Conservation (phyloP, 2,113 vertebrate genomes). For the Lagopus muta region DNA sequence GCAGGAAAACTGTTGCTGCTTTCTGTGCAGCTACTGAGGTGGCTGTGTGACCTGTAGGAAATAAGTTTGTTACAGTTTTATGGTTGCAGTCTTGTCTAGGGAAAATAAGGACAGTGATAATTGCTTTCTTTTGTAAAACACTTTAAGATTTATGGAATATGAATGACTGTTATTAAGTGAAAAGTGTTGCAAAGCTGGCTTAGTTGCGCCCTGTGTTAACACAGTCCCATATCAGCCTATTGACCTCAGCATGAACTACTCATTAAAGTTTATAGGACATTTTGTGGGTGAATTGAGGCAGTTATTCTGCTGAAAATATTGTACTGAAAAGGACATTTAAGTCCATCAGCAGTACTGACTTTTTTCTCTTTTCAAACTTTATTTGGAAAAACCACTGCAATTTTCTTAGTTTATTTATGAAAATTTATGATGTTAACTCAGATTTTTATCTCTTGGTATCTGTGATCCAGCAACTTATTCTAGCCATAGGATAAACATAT, state of each 20-base stretch:
- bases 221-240: background rate
- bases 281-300: conserved; percentile 4
- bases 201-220: background rate
- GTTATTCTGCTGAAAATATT: conserved; percentile 21
- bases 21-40: background rate
- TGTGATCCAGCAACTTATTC: background rate
- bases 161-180: conserved; percentile 16
- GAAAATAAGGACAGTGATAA: conserved; percentile 43
- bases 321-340: background rate
- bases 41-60: background rate
- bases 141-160: conserved; percentile 33
- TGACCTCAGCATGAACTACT: conserved; percentile 31
- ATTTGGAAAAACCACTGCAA: background rate
- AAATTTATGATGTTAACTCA: conserved; percentile 14
- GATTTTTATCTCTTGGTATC: background rate
- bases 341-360: background rate
- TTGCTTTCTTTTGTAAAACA: conserved; percentile 48
- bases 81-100: background rate
- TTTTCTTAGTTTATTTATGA: conserved; percentile 30
- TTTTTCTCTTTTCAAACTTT: background rate
- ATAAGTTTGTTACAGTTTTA: background rate
- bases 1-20: background rate
- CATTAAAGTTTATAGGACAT: conserved; percentile 48
- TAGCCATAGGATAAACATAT: background rate
- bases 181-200: conserved; percentile 37